These are phyloP conservation scores for Nannoperca obscura DNA, from an alignment of 2,797 vertebrate species.

Conservation along the genomic window DNA sequence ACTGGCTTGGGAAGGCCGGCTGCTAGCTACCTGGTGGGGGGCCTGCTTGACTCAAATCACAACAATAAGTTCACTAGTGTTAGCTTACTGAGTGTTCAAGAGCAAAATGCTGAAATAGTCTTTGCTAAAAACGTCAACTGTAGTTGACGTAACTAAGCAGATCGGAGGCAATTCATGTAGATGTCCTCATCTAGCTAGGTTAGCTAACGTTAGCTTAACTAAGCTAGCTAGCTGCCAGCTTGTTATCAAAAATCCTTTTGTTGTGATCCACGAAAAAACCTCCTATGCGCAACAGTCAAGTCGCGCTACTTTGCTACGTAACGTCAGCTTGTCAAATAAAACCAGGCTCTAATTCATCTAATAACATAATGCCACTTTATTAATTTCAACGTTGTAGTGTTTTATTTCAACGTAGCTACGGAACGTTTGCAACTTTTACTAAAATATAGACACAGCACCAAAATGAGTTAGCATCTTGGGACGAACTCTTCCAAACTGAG, in stretches of 20 bases:
- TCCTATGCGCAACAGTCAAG: slow-evolving; percentile 74
- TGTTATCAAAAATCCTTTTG: slow-evolving; percentile 85
- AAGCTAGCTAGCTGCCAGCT: slow-evolving; percentile 75
- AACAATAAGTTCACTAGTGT: slow-evolving; percentile 57
- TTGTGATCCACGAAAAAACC: slow-evolving; percentile 78
- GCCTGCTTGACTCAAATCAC: slow-evolving; percentile 57
- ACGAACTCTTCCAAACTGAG: slow-evolving; percentile 73
- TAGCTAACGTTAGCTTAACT: slow-evolving; percentile 69
- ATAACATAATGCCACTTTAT: neutral
- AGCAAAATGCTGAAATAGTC: slow-evolving; percentile 7
- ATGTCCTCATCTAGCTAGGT: slow-evolving; percentile 22
- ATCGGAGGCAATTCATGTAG: neutral
- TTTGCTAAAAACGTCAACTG: neutral
- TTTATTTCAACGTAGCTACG: neutral
- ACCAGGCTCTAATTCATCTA: neutral
- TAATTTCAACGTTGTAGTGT: neutral
- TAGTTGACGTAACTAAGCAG: neutral
- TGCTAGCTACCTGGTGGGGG: slow-evolving; percentile 65
- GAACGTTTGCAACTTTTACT: slow-evolving; percentile 27
- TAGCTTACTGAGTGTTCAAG: slow-evolving; percentile 10
- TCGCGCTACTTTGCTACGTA: slow-evolving; percentile 48
- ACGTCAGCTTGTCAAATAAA: slow-evolving; percentile 27
- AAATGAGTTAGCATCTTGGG: slow-evolving; percentile 75
- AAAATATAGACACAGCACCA: slow-evolving; percentile 32
- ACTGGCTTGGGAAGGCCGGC: slow-evolving; percentile 68